Conservation (phyloP, 1,140 invertebrate genomes). For the Oryctes rhinoceros region DNA sequence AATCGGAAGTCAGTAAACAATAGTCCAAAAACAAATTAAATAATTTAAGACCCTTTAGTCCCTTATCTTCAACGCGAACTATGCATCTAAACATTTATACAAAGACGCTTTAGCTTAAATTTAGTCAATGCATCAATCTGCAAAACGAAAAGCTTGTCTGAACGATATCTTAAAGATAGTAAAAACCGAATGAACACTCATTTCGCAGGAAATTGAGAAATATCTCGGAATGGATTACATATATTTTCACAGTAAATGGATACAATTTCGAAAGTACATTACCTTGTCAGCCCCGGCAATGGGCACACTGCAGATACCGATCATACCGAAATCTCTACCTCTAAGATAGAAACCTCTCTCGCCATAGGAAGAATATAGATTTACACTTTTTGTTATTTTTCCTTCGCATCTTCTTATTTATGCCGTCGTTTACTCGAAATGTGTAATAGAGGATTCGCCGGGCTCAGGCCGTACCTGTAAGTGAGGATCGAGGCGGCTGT, state of each 20-base stretch:
- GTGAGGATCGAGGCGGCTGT: not conserved
- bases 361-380: constrained; percentile 23
- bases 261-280: constrained; percentile 41
- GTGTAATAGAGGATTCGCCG: constrained; percentile 23
- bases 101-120: too few species aligned
- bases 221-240: constrained; percentile 32
- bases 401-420: constrained; percentile 37
- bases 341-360: constrained; percentile 8
- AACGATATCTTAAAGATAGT: constrained; percentile 22
- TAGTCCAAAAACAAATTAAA: too few species aligned
- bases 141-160: not conserved
- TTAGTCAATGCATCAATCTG: too few species aligned
- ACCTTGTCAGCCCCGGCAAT: constrained; percentile 38
- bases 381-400: constrained; percentile 37
- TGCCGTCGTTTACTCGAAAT: constrained; percentile 33
- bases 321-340: constrained; percentile 31
- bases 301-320: constrained; percentile 32
- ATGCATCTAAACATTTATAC: too few species aligned
- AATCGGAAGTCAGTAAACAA: too few species aligned
- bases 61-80: too few species aligned
- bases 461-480: constrained; percentile 33
- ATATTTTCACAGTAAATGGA: constrained; percentile 39
- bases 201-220: constrained; percentile 28
- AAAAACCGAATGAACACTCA: constrained; percentile 26
- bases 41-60: too few species aligned